Evolutionary conservation across 2,797 vertebrate genomes (phyloP), one percentile per base, ranked within the genome.

Genomic region (Malurus leucopterus): DNA sequence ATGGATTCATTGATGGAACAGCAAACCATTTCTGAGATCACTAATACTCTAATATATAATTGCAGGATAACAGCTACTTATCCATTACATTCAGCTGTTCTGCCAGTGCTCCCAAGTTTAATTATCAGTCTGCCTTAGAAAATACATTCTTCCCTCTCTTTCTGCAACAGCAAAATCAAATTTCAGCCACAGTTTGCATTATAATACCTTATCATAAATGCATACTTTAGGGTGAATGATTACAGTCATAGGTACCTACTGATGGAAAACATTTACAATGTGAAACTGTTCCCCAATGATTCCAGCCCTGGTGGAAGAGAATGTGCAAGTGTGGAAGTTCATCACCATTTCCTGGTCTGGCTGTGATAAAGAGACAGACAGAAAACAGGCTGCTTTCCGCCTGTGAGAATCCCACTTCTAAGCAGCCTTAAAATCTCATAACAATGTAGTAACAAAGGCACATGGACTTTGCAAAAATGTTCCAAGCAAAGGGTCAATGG

Each of bases 1-100:
- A 91, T 94, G 71, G 50, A 83, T 91, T 90, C n/a, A 84, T 32
- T 84, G 84, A 70, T 85, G 75, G 86, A 93, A 91, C 29, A 94
- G n/a, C 64, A 92, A 95, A 85, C 63, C 32, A 74, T 82, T 90
- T 93, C 50, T 83, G 71, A 95, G 30, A 80, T 69, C 10, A 2
- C 40, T 92, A 83, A 78, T 74, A 77, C 44, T 78, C 62, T 80
- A 92, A 92, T 65, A 95, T 57, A 88, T 92, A 95, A 94, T 90
- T 96, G 78, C 76, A 65, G 34, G 71, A 80, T 84, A 96, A 78
- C 75, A 88, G 86, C 84, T 95, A 94, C 87, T 96, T 96, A 95
- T 92, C 91, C 94, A 88, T 94, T 94, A 85, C 80, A 85, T 88
- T 96, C 75, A 85, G 65, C 83, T 93, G 43, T 84, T 83, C 91